These are phyloP conservation scores for Pseudomyrmex sp. DNA, from an alignment of 1,140 invertebrate genomes.

Conservation along the genomic window DNA sequence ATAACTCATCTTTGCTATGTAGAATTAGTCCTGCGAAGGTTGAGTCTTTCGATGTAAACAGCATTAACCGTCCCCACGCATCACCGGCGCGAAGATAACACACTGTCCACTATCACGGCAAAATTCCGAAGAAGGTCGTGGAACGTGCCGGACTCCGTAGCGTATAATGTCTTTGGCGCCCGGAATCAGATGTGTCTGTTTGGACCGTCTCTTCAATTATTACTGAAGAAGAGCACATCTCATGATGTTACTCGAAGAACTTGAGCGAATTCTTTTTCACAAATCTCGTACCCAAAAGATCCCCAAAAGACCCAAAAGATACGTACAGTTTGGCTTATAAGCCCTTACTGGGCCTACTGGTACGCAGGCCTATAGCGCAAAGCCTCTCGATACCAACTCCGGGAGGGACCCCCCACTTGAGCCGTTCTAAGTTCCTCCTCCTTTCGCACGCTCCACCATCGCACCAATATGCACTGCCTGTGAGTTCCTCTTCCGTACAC, in stretches of 20 bases:
- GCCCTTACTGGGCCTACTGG: constrained; percentile 82
- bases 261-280: too few relatives aligned
- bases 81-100: background rate
- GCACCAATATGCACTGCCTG: background rate
- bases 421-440: constrained; percentile 27
- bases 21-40: too few relatives aligned
- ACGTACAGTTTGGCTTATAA: constrained; percentile 82
- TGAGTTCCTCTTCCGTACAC: constrained; percentile 13
- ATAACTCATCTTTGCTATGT: too few relatives aligned
- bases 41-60: too few relatives aligned
- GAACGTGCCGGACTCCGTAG: background rate
- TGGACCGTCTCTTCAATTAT: background rate
- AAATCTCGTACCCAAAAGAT: background rate
- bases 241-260: background rate
- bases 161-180: background rate
- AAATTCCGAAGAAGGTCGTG: constrained; percentile 6
- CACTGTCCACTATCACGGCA: constrained; percentile 19
- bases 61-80: background rate
- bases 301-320: constrained; percentile 80
- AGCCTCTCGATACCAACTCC: constrained; percentile 45
- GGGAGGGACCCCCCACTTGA: constrained; percentile 20
- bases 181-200: background rate
- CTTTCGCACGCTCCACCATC: constrained; percentile 30
- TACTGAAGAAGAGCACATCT: background rate
- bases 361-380: constrained; percentile 63